Percentiles rank a stretch among this genome's conserved stretches.
Conservation (phyloP, 2,888 invertebrate genomes). For the Poecilobothrus nobilitatus region DNA sequence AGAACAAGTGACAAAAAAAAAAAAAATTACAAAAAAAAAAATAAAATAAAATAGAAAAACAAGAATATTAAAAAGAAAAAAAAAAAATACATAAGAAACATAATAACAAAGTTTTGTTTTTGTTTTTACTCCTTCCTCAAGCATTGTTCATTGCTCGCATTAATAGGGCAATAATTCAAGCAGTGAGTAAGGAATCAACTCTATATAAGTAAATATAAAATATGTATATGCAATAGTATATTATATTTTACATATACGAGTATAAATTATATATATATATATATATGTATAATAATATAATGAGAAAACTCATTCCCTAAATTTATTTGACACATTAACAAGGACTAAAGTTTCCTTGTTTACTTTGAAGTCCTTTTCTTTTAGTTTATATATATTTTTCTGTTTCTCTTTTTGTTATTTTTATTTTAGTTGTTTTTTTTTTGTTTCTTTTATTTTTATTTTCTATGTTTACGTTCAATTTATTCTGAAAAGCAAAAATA, state of each 20-base stretch:
- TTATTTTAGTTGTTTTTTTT: background rate
- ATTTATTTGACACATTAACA: conserved; percentile 6
- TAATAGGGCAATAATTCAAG: background rate
- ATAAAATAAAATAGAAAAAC: too few species aligned
- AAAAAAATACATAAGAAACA: too few species aligned
- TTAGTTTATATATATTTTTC: background rate
- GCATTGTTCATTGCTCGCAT: background rate
- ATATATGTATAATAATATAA: background rate
- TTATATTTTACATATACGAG: background rate
- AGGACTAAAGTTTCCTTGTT: conserved; percentile 4
- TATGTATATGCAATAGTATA: too few species aligned
- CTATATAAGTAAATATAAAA: too few species aligned
- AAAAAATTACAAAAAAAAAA: too few species aligned
- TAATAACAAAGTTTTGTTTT: too few species aligned
- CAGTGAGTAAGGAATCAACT: background rate
- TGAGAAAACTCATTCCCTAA: background rate
- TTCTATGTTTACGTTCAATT: conserved; percentile 4
- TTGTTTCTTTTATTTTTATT: background rate
- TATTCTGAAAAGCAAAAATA: conserved; percentile 4
- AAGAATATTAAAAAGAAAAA: too few species aligned
- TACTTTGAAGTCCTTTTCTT: background rate
- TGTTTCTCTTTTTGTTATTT: background rate
- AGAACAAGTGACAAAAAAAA: too few species aligned
- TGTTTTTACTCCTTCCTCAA: too few species aligned
- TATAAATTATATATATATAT: background rate